phyloP scores from a whole-genome alignment of 2,113 vertebrate genomes.

The Carassius auratus region DNA sequence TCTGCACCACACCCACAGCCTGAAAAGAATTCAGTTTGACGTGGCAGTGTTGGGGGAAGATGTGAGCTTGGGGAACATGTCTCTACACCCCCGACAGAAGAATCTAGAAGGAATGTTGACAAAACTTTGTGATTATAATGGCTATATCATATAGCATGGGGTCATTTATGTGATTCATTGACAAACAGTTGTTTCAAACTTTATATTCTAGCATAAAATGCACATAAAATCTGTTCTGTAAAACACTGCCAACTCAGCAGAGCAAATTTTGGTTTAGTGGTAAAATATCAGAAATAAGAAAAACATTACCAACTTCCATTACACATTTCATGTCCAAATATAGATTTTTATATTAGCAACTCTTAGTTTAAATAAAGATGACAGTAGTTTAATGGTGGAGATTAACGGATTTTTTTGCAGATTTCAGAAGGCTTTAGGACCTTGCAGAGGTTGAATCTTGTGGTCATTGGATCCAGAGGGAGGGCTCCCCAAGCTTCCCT shows the following conservation, averaged over 20 bases:
- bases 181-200: neutral
- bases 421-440: slow-evolving; percentile 56
- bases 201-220: neutral
- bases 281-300: neutral
- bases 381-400: neutral
- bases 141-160: neutral
- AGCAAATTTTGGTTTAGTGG: neutral
- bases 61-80: slow-evolving; percentile 1
- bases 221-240: neutral
- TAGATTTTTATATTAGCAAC: neutral
- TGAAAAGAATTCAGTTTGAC: slow-evolving; percentile 57
- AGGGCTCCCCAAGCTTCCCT: slow-evolving; percentile 64
- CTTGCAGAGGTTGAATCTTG: slow-evolving; percentile 41
- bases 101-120: slow-evolving; percentile 4
- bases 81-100: slow-evolving; percentile 22
- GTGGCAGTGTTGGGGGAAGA: slow-evolving; percentile 68
- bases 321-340: neutral
- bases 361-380: neutral
- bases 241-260: slow-evolving; percentile 21
- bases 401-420: neutral
- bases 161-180: neutral
- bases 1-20: slow-evolving; percentile 50
- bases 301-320: neutral
- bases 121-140: neutral
- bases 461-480: slow-evolving; percentile 63